Base-by-base conservation (phyloP, 2,797 vertebrate genomes). In the Aplochiton taeniatus region DNA sequence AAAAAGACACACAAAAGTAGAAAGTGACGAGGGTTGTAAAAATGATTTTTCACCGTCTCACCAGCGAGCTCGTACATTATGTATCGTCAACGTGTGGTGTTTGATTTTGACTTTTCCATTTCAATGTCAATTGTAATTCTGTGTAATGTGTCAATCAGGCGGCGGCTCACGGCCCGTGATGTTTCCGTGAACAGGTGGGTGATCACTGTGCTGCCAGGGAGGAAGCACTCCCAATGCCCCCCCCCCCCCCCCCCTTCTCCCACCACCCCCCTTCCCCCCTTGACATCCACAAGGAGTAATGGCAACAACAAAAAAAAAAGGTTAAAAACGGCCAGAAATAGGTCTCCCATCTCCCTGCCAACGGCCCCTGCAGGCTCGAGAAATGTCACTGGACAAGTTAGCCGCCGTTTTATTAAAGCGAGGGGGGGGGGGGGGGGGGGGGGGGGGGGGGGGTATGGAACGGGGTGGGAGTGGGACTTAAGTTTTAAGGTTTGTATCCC, bases 21-120 rank as follows among this genome's bases (percentile, higher is more conserved):
- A 69, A 72, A 76, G 70, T 73, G 71, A 75, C 74, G 67, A 55
- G 64, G 64, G 74, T 80, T 87, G 76, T 86, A 79, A 59, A 83
- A 78, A 80, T 83, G 76, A 69, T 42, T 81, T 55, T 77, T 67
- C 55, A 48, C 56, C 58, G 82, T 83, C 78, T 51, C 74, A 65
- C 49, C 48, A 42, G 9, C 19, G 13, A 66, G 58, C 65, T 41
- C 82, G 76, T 85, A 80, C 75, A 82, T 84, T 82, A 70, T 77
- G 60, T 63, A 69, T 69, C 63, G 44, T 69, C 53, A 61, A 42
- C 42, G 47, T 0, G 59, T 49, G n/a, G 63, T 77, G 20, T 47
- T 18, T 63, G 75, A 16, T 66, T 69, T 67, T 77, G 14, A 13
- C 51, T 68, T 47, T 69, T 59, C n/a, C 70, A 64, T 46, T 77